These are phyloP conservation scores for Eleutherodactylus coqui DNA, from an alignment of 2,797 vertebrate genomes.

Conservation along the genomic window DNA sequence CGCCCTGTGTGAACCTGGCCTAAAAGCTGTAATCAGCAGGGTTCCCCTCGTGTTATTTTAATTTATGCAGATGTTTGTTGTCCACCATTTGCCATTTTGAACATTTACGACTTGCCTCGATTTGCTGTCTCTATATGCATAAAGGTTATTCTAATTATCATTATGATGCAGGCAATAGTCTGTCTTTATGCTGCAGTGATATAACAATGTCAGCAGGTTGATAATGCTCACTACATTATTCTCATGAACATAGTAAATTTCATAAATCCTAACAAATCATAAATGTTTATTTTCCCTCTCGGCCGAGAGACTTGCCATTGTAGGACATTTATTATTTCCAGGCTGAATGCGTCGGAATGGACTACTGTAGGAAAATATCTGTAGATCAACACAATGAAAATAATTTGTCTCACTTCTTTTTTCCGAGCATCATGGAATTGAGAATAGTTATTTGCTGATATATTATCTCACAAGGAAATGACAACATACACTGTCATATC, in stretches of 20 bases:
- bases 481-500: neutral
- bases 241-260: neutral
- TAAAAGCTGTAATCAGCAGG: too few species aligned
- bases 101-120: neutral
- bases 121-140: neutral
- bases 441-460: neutral
- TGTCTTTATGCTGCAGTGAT: constrained; percentile 18
- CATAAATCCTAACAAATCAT: constrained; percentile 36
- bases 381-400: neutral
- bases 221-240: neutral
- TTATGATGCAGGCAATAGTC: neutral
- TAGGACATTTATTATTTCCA: constrained; percentile 3
- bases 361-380: constrained; percentile 11
- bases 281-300: constrained; percentile 16
- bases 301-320: neutral
- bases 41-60: neutral
- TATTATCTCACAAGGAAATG: neutral
- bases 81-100: neutral
- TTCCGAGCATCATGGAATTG: neutral
- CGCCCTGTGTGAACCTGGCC: too few species aligned
- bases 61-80: neutral
- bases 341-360: neutral
- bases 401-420: neutral
- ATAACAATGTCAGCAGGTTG: constrained; percentile 31
- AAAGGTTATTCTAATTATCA: neutral